Evolutionary conservation across 2,888 invertebrate genomes (phyloP).

Genomic region (Caenorhabditis macrosperma): DNA sequence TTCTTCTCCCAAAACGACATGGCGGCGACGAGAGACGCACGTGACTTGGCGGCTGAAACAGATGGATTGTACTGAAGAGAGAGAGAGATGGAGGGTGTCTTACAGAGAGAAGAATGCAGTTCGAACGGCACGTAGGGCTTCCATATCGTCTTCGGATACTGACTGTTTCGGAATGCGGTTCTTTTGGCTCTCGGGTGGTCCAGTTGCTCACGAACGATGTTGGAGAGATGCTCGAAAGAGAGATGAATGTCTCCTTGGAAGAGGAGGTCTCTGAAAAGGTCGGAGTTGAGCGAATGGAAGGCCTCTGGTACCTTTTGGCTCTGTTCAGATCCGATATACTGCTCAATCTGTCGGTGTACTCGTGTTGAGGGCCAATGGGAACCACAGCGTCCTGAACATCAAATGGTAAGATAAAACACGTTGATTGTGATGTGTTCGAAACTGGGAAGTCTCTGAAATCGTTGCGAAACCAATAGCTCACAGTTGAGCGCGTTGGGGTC

Average conservation of each 20-base stretch:
- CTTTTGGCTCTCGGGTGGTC: conserved; percentile 47
- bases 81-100: background rate
- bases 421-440: too few species aligned
- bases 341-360: conserved; percentile 45
- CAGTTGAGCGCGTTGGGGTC: too few species aligned
- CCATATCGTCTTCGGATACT: conserved; percentile 60
- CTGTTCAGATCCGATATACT: conserved; percentile 54
- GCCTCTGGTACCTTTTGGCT: conserved; percentile 28
- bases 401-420: too few species aligned
- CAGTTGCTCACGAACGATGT: conserved; percentile 55
- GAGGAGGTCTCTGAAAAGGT: conserved; percentile 47
- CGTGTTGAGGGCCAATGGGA: conserved; percentile 15
- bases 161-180: conserved; percentile 45
- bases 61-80: background rate
- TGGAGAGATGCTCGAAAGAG: conserved; percentile 49
- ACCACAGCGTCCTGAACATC: conserved; percentile 31
- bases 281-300: background rate
- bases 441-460: too few species aligned
- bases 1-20: conserved; percentile 58
- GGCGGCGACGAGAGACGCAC: conserved; percentile 41
- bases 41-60: conserved; percentile 43
- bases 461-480: too few species aligned
- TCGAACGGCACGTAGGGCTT: conserved; percentile 50
- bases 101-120: conserved; percentile 49
- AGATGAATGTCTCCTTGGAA: conserved; percentile 63